These are phyloP conservation scores for Tetrao urogallus DNA, from an alignment of 2,113 vertebrate genomes.

Conservation along the genomic window DNA sequence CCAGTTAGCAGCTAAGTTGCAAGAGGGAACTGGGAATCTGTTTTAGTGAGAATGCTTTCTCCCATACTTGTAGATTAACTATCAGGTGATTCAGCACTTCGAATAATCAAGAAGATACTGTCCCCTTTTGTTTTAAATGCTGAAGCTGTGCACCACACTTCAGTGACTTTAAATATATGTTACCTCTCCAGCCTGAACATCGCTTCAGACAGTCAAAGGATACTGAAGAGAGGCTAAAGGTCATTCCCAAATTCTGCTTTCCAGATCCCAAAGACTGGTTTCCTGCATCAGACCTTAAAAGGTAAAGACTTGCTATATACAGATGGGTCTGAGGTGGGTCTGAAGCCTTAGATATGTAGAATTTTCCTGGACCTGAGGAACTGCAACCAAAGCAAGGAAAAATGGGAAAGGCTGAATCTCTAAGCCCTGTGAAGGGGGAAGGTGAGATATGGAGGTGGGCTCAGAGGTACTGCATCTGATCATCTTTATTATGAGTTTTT, in stretches of 20 bases:
- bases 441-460: background rate
- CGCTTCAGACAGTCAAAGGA: slow-evolving; percentile 89
- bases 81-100: background rate
- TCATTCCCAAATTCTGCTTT: slow-evolving; percentile 97
- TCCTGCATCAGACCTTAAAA: slow-evolving; percentile 87
- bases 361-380: background rate
- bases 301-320: slow-evolving; percentile 73
- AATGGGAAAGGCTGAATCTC: background rate
- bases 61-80: background rate
- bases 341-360: background rate
- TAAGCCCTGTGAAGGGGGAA: background rate
- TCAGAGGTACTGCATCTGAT: background rate
- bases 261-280: slow-evolving; percentile 93
- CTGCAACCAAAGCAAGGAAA: background rate
- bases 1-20: background rate
- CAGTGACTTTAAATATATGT: slow-evolving; percentile 17
- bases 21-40: background rate
- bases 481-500: background rate
- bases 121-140: background rate
- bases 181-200: slow-evolving; percentile 87
- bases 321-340: background rate
- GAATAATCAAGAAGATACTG: background rate
- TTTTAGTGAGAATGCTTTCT: background rate
- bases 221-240: slow-evolving; percentile 92
- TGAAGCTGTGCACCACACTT: background rate